Base-by-base conservation (phyloP, 2,113 vertebrate species). In the Piliocolobus tephrosceles region DNA sequence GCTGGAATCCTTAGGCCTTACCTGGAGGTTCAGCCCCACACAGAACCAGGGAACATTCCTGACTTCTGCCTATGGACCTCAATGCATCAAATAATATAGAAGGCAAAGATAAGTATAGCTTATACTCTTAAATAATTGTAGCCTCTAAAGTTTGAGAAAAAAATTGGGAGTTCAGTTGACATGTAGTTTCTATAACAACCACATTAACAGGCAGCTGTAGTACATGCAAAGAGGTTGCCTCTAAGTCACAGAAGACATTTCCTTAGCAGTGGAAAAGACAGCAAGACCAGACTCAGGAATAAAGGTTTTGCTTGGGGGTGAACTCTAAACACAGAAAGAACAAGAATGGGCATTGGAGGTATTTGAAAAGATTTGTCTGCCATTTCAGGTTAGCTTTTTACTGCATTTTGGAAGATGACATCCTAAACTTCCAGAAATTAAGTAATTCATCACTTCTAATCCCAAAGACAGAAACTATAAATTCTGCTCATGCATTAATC, bases 351-450 rank as follows among this genome's bases (percentile, higher is more conserved):
- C 17, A 12, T n/a, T 17, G 40, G 50, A 64, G 43, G 4, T 35
- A 23, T 64, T 88, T 73, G 8, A 80, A 94, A 58, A 47, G 47
- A 0, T 3, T 17, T 43, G 10, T 43, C 20, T 88, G 73, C n/a
- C 35, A 78, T 86, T 95, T 57, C 2, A 50, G 58, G 16, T 76
- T 83, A 61, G 20, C 52, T 81, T 64, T 85, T 30, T 90, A 30
- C 23, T 79, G 45, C 43, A 18, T 82, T 96, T 97, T 94, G 58
- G 84, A 86, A 85, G 17, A 91, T 2, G 55, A n/a, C 35, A 80
- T 57, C 45, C 20, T 75, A 64, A 58, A 11, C 40, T 27, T 83
- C 4, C 45, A 68, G 75, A 92, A 86, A 38, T 47, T 66, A 83
- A 82, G 23, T 72, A 52, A 25, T 80, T 32, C 22, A 30, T 1